phyloP scores from a whole-genome alignment of 2,113 vertebrate species.

The Epinephelus cyanopodus region DNA sequence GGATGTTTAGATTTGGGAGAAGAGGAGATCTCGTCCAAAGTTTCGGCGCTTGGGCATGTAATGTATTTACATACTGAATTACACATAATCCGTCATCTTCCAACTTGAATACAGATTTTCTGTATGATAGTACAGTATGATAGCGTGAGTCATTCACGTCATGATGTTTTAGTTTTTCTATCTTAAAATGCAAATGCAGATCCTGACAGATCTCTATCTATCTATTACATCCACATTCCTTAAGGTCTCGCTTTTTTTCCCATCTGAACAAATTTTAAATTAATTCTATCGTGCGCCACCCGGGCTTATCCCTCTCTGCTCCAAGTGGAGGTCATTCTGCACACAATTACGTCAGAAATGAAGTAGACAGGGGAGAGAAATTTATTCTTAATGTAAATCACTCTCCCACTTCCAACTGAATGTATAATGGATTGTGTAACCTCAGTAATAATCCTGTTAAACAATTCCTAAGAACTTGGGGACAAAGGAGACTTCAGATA shows the following conservation, averaged over 20 bases:
- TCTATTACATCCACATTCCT: constrained; percentile 7
- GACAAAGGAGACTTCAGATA: constrained; percentile 75
- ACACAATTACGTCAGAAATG: constrained; percentile 60
- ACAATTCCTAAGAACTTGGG: constrained; percentile 67
- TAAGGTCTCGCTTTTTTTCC: constrained; percentile 29
- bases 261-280: constrained; percentile 44
- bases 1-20: constrained; percentile 21
- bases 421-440: constrained; percentile 71
- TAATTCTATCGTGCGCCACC: constrained; percentile 44
- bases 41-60: constrained; percentile 8
- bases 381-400: constrained; percentile 67
- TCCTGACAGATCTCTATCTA: not conserved
- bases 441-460: constrained; percentile 72
- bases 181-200: constrained; percentile 5
- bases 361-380: constrained; percentile 54
- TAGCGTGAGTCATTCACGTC: not conserved
- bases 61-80: constrained; percentile 29
- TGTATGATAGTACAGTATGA: not conserved
- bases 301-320: constrained; percentile 43
- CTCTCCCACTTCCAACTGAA: constrained; percentile 57
- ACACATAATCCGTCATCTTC: not conserved
- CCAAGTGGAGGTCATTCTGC: constrained; percentile 58
- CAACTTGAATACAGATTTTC: not conserved
- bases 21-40: constrained; percentile 2
- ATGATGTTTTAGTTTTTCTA: constrained; percentile 6